Conservation (phyloP, 2,888 invertebrate genomes). For the Lucinisca nassula region DNA sequence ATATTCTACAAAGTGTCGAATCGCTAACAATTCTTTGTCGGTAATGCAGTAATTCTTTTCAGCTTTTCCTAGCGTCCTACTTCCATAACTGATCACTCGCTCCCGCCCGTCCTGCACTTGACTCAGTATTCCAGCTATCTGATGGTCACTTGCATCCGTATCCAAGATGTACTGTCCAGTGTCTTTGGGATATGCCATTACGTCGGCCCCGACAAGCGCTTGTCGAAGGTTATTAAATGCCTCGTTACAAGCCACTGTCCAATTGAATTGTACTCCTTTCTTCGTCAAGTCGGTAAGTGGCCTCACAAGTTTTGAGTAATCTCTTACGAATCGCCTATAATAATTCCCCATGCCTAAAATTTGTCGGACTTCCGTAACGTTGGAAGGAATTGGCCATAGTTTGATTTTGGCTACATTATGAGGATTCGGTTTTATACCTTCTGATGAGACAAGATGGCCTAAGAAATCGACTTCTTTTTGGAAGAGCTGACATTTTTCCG, state of each 20-base stretch:
- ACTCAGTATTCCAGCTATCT: neutral
- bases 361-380: neutral
- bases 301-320: conserved; percentile 27
- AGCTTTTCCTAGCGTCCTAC: neutral
- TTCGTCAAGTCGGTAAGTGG: conserved; percentile 37
- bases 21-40: neutral
- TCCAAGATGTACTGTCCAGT: conserved; percentile 31
- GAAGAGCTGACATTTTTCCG: conserved; percentile 14
- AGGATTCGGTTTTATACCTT: conserved; percentile 3
- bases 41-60: neutral
- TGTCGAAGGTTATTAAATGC: conserved; percentile 54
- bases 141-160: neutral
- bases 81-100: neutral
- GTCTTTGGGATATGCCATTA: conserved; percentile 63
- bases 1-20: conserved; percentile 10
- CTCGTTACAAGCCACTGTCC: conserved; percentile 13
- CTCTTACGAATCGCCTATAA: conserved; percentile 30
- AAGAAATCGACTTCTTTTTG: conserved; percentile 19
- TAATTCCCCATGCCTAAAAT: conserved; percentile 12
- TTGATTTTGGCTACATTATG: conserved; percentile 11
- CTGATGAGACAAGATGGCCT: conserved; percentile 6
- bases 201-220: conserved; percentile 18
- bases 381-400: neutral
- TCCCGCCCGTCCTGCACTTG: neutral
- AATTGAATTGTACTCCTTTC: conserved; percentile 7